Evolutionary conservation across 2,797 vertebrate species (phyloP).

Genomic region (Argya squamiceps): DNA sequence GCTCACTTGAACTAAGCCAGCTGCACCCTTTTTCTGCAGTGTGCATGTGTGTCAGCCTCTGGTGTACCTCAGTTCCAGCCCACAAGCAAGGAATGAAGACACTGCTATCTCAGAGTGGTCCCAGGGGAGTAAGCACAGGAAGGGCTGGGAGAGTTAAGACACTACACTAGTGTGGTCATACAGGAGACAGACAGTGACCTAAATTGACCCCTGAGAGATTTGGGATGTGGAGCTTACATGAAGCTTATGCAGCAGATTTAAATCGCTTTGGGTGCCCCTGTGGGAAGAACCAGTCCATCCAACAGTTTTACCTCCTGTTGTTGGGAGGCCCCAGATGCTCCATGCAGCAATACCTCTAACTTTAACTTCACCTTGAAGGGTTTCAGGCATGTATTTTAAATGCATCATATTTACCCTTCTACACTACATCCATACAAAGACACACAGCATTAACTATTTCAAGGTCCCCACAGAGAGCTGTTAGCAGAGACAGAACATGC

Average conservation of each 20-base stretch:
- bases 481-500: slow-evolving; percentile 39
- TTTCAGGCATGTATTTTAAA: background rate
- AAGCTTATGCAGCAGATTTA: background rate
- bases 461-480: slow-evolving; percentile 40
- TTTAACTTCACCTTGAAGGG: slow-evolving; percentile 32
- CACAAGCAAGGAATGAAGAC: background rate
- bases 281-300: background rate
- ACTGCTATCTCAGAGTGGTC: rapidly evolving
- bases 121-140: background rate
- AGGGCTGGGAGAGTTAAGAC: background rate
- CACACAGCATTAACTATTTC: slow-evolving; percentile 54
- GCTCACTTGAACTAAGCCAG: background rate
- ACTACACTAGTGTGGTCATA: background rate
- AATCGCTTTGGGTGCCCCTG: rapidly evolving
- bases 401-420: slow-evolving; percentile 9
- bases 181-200: background rate
- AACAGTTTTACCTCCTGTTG: background rate
- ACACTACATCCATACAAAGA: background rate
- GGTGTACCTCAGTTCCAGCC: background rate
- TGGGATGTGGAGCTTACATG: background rate
- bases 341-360: background rate
- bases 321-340: background rate
- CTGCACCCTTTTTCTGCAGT: background rate
- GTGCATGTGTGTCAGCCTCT: background rate
- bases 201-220: background rate